Evolutionary conservation across 2,888 invertebrate genomes (phyloP).

Genomic region (Lasioglossum figueresi): DNA sequence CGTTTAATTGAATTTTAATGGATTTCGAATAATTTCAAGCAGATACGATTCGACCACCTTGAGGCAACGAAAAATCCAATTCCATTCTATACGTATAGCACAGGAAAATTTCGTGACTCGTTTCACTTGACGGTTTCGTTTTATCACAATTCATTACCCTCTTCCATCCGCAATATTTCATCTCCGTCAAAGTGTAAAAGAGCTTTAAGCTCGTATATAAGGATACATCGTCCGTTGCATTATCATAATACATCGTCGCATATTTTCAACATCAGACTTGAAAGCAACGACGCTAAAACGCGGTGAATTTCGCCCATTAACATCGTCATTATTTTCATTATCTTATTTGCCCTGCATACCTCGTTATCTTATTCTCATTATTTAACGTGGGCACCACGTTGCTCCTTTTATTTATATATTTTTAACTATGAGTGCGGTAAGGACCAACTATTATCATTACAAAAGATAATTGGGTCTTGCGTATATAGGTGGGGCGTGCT

Average conservation of each 20-base stretch:
- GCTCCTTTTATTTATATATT: not conserved
- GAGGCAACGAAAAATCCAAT: not conserved
- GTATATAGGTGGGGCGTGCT: not conserved
- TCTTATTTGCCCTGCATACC: not conserved
- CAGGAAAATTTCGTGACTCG: not conserved
- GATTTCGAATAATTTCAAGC: not conserved
- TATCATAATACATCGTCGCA: not conserved
- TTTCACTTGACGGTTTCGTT: not conserved
- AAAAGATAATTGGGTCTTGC: not conserved
- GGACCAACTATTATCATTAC: too few species aligned
- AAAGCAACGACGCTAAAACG: not conserved
- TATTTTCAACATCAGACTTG: not conserved
- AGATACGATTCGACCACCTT: not conserved
- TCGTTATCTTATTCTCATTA: not conserved
- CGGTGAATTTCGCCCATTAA: not conserved
- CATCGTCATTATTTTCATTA: not conserved
- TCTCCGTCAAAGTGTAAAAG: slow-evolving; percentile 4
- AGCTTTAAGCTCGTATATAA: not conserved
- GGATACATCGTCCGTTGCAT: slow-evolving; percentile 2
- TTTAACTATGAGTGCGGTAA: not conserved
- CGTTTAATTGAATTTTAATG: not conserved
- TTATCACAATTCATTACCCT: slow-evolving; percentile 6
- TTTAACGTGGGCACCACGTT: not conserved
- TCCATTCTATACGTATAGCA: not conserved
- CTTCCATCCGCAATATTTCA: not conserved